A percentile compares a stretch with the other conserved stretches of the same genome.
phyloP scores from a whole-genome alignment of 2,797 vertebrate species.

The Hypotaenidia philippensis region DNA sequence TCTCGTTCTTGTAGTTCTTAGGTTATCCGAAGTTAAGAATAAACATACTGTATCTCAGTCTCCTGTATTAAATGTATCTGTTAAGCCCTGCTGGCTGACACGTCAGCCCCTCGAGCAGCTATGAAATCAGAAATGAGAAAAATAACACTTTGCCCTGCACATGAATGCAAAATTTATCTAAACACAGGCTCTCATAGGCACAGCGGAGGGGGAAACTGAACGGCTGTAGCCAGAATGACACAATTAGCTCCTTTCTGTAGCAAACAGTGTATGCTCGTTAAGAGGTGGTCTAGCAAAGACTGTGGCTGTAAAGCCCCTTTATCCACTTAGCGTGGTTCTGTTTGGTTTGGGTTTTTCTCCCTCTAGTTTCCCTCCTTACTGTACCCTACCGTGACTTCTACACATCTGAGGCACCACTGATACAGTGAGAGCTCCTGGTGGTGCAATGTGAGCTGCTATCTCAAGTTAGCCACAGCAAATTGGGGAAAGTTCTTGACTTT shows the following conservation, averaged over 20 bases:
- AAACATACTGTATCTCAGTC: slow-evolving; percentile 79
- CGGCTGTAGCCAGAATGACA: slow-evolving; percentile 58
- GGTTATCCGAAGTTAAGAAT: slow-evolving; percentile 78
- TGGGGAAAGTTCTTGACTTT: slow-evolving; percentile 57
- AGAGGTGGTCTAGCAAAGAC: slow-evolving; percentile 62
- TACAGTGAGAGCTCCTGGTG: slow-evolving; percentile 32
- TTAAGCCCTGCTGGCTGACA: slow-evolving; percentile 75
- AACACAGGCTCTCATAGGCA: slow-evolving; percentile 52
- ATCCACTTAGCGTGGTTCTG: slow-evolving; percentile 54
- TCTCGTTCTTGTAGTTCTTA: slow-evolving; percentile 79
- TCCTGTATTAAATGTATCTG: slow-evolving; percentile 78
- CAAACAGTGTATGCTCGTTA: slow-evolving; percentile 39
- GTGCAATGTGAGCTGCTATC: slow-evolving; percentile 50
- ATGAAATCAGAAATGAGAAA: slow-evolving; percentile 51
- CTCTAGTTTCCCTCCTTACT: not conserved
- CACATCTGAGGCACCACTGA: slow-evolving; percentile 28
- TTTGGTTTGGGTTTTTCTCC: not conserved
- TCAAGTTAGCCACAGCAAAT: slow-evolving; percentile 30
- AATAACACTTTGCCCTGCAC: slow-evolving; percentile 68
- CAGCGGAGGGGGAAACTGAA: slow-evolving; percentile 52
- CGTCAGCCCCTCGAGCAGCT: slow-evolving; percentile 55
- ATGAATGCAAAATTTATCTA: slow-evolving; percentile 62
- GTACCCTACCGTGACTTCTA: slow-evolving; percentile 51
- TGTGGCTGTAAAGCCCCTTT: slow-evolving; percentile 61
- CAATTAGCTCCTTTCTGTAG: slow-evolving; percentile 56